These are phyloP conservation scores for Caenorhabditis zanzibari DNA, from an alignment of 2,888 invertebrate genomes.

Conservation along the genomic window DNA sequence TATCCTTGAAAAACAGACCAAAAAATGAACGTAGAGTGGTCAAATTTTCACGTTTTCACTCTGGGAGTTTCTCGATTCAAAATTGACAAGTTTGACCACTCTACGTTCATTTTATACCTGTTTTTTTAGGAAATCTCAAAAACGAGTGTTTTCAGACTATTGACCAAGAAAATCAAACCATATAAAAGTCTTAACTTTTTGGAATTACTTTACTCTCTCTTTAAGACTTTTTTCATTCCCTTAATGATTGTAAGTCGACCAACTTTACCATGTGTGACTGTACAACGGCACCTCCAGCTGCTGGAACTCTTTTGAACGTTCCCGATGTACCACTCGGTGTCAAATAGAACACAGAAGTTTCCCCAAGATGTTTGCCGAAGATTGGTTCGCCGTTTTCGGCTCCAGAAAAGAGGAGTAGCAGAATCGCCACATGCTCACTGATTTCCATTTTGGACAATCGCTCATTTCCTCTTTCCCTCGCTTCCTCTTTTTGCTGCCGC, in stretches of 20 bases:
- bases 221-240: not conserved
- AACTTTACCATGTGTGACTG: not conserved
- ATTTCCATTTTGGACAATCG: conserved; percentile 57
- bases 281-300: conserved; percentile 1
- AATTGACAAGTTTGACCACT: no score
- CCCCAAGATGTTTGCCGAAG: conserved; percentile 41
- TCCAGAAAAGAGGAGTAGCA: conserved; percentile 7
- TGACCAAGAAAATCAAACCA: no score
- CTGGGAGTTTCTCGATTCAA: no score
- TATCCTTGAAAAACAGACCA: no score
- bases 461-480: conserved; percentile 51
- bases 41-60: no score
- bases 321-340: conserved; percentile 24
- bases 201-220: no score
- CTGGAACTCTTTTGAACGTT: conserved; percentile 28
- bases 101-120: no score
- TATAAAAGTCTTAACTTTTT: no score
- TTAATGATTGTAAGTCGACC: no score
- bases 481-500: conserved; percentile 19
- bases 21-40: no score
- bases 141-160: no score
- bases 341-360: conserved; percentile 39
- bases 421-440: conserved; percentile 48
- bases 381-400: conserved; percentile 34
- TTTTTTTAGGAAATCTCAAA: no score